Percentiles rank a stretch among this genome's conserved stretches.
Conservation (phyloP, 1,140 invertebrate species). For the Drosophila kanapiae region DNA sequence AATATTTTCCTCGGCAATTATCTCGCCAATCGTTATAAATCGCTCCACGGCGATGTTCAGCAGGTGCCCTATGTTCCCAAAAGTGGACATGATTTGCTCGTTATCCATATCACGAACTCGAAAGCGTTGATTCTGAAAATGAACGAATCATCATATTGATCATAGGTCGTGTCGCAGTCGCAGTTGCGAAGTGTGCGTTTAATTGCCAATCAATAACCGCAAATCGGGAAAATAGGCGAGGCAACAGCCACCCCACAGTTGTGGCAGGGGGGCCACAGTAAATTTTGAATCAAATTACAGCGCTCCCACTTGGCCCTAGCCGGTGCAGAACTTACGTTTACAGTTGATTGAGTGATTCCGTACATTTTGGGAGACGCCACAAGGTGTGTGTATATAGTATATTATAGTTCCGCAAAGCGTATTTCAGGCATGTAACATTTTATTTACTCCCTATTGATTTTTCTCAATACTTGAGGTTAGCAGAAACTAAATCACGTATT, state of each 20-base stretch:
- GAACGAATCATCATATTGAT: not conserved
- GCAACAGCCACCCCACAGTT: not conserved
- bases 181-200: constrained; percentile 14
- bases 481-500: constrained; percentile 52
- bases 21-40: constrained; percentile 98
- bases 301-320: not conserved
- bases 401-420: constrained; percentile 19
- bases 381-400: not conserved
- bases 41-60: constrained; percentile 98
- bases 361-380: constrained; percentile 43
- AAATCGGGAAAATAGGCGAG: constrained; percentile 20
- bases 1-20: constrained; percentile 98
- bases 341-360: constrained; percentile 47
- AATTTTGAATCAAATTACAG: not conserved
- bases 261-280: not conserved
- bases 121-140: constrained; percentile 71
- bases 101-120: constrained; percentile 77
- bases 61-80: constrained; percentile 96
- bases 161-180: not conserved
- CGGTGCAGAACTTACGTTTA: constrained; percentile 43
- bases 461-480: constrained; percentile 46
- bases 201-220: constrained; percentile 34
- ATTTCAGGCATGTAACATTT: constrained; percentile 43
- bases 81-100: constrained; percentile 88
- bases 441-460: constrained; percentile 60